Evolutionary conservation across 2,113 vertebrate genomes (phyloP).

Genomic region (Austrofundulus limnaeus): DNA sequence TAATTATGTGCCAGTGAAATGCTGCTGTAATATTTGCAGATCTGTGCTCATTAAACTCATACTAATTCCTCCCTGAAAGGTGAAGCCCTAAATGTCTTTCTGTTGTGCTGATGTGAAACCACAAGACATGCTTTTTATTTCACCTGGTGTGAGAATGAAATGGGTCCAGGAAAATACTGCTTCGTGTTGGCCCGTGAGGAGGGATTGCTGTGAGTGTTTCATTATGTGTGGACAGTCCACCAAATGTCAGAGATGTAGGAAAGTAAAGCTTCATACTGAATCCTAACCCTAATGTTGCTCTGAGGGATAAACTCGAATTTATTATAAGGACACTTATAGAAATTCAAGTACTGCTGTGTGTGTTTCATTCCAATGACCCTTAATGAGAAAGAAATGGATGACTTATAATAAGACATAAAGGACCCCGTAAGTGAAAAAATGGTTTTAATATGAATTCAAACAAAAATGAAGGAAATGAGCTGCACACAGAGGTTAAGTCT

Average conservation of each 20-base stretch:
- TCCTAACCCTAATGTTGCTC: too few species aligned
- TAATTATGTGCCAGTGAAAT: constrained; percentile 57
- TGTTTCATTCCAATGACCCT: too few species aligned
- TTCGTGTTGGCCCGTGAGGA: constrained; percentile 54
- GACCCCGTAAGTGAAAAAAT: too few species aligned
- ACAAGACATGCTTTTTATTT: constrained; percentile 47
- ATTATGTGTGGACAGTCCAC: constrained; percentile 51
- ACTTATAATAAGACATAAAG: too few species aligned
- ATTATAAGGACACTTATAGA: too few species aligned
- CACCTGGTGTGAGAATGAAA: constrained; percentile 65
- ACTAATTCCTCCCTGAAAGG: constrained; percentile 56
- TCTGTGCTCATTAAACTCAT: constrained; percentile 57
- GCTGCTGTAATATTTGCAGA: constrained; percentile 64
- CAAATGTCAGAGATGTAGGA: constrained; percentile 52
- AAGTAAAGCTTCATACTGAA: constrained; percentile 33
- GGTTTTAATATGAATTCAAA: too few species aligned
- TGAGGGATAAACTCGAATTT: too few species aligned
- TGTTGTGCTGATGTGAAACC: constrained; percentile 42
- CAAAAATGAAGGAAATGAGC: too few species aligned
- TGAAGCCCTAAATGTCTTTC: constrained; percentile 64
- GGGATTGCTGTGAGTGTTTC: constrained; percentile 55
- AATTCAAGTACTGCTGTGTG: too few species aligned
- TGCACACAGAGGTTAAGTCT: too few species aligned
- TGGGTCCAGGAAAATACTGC: constrained; percentile 57
- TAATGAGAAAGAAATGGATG: too few species aligned